Conservation (phyloP, 2,888 invertebrate genomes). For the Andrena bicolor region DNA sequence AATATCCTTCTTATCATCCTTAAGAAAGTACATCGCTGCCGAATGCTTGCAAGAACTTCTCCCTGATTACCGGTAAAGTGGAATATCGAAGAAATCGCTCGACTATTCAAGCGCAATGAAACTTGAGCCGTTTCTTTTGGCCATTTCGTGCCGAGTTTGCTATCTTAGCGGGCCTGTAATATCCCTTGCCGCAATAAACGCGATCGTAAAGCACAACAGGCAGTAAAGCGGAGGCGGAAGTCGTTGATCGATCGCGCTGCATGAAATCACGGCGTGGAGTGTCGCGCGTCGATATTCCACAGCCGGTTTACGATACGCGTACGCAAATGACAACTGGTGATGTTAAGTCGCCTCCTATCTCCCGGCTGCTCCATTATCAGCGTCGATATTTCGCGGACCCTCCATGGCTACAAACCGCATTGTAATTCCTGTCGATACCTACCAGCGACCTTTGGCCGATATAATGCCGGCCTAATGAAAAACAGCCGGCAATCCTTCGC, state of each 20-base stretch:
- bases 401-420: not conserved
- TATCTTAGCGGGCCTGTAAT: not conserved
- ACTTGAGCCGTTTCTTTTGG: too few relatives aligned
- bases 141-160: not conserved
- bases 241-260: not conserved
- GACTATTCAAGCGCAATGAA: too few relatives aligned
- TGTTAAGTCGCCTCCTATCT: not conserved
- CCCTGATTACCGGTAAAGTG: too few relatives aligned
- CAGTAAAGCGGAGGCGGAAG: not conserved
- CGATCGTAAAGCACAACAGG: not conserved
- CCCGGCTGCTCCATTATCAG: conserved; percentile 32
- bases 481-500: too few relatives aligned
- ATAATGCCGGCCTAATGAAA: too few relatives aligned
- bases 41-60: too few relatives aligned
- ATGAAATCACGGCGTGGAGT: not conserved
- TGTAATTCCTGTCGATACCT: not conserved
- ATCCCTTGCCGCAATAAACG: not conserved
- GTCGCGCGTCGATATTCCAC: not conserved
- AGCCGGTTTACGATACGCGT: not conserved
- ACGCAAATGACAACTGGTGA: conserved; percentile 2
- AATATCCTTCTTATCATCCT: too few relatives aligned
- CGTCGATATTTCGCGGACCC: conserved; percentile 6
- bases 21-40: too few relatives aligned
- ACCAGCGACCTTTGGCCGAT: not conserved
- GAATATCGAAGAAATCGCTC: too few relatives aligned